Evolutionary conservation across 1,140 invertebrate species (phyloP).

Genomic region (Globodera rostochiensis): DNA sequence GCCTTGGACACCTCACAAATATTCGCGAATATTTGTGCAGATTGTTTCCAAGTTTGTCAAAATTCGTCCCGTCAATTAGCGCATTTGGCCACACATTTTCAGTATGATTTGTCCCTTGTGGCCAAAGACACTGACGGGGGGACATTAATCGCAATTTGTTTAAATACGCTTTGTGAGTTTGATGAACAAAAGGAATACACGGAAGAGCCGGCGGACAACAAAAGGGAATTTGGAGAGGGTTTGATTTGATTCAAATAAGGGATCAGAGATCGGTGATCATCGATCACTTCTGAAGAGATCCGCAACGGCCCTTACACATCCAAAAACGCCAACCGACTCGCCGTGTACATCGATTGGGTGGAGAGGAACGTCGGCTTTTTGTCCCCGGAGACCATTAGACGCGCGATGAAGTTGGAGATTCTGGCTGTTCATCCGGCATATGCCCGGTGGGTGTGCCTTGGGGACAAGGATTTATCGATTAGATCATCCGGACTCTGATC

Average conservation of each 20-base stretch:
- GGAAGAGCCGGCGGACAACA: background rate
- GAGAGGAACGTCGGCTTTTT: conserved; percentile 9
- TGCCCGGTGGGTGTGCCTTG: background rate
- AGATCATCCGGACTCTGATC: background rate
- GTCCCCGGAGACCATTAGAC: no score
- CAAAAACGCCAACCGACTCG: conserved; percentile 22
- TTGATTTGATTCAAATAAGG: background rate
- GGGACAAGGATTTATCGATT: background rate
- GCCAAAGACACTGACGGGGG: background rate
- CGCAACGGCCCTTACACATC: conserved; percentile 12
- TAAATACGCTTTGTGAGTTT: conserved; percentile 4
- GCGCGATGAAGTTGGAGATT: conserved; percentile 24
- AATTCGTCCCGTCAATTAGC: background rate
- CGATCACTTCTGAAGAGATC: background rate
- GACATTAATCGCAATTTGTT: background rate
- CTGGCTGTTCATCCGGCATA: conserved; percentile 16
- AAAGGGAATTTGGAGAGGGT: background rate
- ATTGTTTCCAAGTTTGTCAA: conserved; percentile 17
- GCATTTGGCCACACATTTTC: background rate
- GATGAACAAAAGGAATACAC: background rate
- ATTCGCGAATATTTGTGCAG: conserved; percentile 17
- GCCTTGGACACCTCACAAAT: conserved; percentile 16
- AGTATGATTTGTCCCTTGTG: conserved; percentile 23
- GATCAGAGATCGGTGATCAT: background rate
- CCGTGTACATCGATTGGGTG: conserved; percentile 13